Conservation (phyloP, 2,113 vertebrate species). For the Oncorhynchus mykiss region DNA sequence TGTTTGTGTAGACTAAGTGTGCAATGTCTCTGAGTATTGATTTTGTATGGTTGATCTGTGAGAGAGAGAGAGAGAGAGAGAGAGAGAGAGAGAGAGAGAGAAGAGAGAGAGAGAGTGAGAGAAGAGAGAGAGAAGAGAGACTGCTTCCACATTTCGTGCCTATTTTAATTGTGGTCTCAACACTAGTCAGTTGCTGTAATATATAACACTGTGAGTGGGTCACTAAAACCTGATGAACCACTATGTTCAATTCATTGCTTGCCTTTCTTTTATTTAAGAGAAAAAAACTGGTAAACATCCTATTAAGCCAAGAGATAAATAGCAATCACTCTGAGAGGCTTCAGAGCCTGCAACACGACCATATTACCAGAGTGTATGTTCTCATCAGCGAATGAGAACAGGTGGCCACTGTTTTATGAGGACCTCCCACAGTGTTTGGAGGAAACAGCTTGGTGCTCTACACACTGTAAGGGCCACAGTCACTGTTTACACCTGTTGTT, state of each 20-base stretch:
- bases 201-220: slow-evolving; percentile 44
- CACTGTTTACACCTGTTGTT: neutral
- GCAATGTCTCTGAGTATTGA: slow-evolving; percentile 22
- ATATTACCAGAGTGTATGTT: slow-evolving; percentile 51
- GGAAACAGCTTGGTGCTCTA: slow-evolving; percentile 21
- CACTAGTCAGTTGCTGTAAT: slow-evolving; percentile 38
- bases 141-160: slow-evolving; percentile 26
- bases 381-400: slow-evolving; percentile 48
- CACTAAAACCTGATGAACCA: slow-evolving; percentile 33
- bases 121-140: neutral
- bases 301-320: slow-evolving; percentile 25
- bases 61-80: slow-evolving; percentile 13
- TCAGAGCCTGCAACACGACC: slow-evolving; percentile 14
- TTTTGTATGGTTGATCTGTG: slow-evolving; percentile 20
- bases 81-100: neutral
- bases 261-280: slow-evolving; percentile 36
- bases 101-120: neutral
- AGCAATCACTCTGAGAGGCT: slow-evolving; percentile 34
- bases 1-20: slow-evolving; percentile 40
- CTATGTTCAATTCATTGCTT: slow-evolving; percentile 34
- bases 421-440: slow-evolving; percentile 44
- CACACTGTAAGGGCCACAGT: neutral
- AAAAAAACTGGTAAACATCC: slow-evolving; percentile 50
- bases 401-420: slow-evolving; percentile 65
- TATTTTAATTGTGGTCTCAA: slow-evolving; percentile 42